Base-by-base conservation (phyloP, 23 tunicate genomes). In the Ascidia mentula region DNA sequence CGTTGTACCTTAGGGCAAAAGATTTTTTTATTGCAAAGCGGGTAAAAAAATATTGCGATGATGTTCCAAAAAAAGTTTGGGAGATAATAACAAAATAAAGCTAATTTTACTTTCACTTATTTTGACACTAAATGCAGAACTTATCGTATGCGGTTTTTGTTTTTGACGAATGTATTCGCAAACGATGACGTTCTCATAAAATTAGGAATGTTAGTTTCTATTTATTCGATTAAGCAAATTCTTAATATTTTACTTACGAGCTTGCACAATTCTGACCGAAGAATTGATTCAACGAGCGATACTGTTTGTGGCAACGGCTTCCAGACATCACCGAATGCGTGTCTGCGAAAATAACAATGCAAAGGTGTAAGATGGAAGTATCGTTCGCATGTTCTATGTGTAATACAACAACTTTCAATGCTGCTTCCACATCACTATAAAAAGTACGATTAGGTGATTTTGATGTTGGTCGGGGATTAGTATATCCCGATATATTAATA, bases 251-350 rank as follows among this genome's bases (percentile, higher is more conserved):
- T 32, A 31, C 80, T 40, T 70, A 81, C 85, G 46, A 81, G 31
- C 7, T 70, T 70, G 32, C 69, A 71, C 12, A 81, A 24, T 70
- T 81, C 59, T 34, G 20, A 31, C 18, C 24, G 72, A 28, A 70
- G 36, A 37, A 81, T 81, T 36, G 69, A 32, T 38, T 81, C 85
- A 40, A 81, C 77, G 65, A 81, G 37, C 13, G 59, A 24, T 17
- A 39, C 77, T 22, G 85, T 69, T 40, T 81, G 76, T 0, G 37
- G 34, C 7, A 71, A 36, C 6, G 85, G 85, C 8, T 70, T 37
- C 40, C 85, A 39, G 1, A 81, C 85, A 72, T 81, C 85, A 15
- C 85, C 85, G 32, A 61, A 81, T 34, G 74, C 85, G 39, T 81
- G 72, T 34, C 85, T 81, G 77, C 28, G 31, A 71, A 34, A 15